Evolutionary conservation across 2,888 invertebrate genomes (phyloP), one percentile per base, ranked within the genome.

Genomic region (Agrotis clavis): DNA sequence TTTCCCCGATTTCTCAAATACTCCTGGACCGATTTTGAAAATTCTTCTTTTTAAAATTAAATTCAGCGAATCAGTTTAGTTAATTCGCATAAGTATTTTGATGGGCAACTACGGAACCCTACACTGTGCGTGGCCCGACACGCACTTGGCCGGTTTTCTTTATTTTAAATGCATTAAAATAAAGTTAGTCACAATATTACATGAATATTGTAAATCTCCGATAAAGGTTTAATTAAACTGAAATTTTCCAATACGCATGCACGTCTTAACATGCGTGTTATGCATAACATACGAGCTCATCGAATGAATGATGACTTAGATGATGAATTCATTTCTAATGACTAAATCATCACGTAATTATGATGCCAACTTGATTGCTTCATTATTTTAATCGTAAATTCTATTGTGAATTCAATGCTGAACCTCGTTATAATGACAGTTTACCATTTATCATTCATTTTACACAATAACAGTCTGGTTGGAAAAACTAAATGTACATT

Each of bases 301-400:
- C 25, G 18, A 74, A 69, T 77, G 25, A 67, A 56, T 65, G 50
- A 77, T 60, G 30, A 53, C 18, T 60, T 1, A 7, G 18, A 57
- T 62, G 71, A 77, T 63, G 35, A 68, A 77, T 76, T 76, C 56
- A 50, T 66, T 56, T 25, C 3, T 73, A 82, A 73, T 73, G 48
- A 76, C 70, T 79, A 67, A 68, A 67, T 56, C 65, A 60, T 81
- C 70, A 72, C 64, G 64, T 54, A 70, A 70, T 70, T 66, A 47
- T 72, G 19, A 64, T 61, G 51, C 57, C 71, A 64, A 41, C 57
- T 73, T 80, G 66, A 83, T 79, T 66, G 67, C 69, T 75, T 67
- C 53, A 72, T 67, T 61, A 74, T 67, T 66, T 64, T 57, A 61
- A 71, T 68, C 30, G 71, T 64, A 48, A 61, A 57, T 59, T 62